A percentile compares a stretch with the other conserved stretches of the same genome.
phyloP scores from a whole-genome alignment of 2,888 invertebrate species.

The Aspidiotus destructor region DNA sequence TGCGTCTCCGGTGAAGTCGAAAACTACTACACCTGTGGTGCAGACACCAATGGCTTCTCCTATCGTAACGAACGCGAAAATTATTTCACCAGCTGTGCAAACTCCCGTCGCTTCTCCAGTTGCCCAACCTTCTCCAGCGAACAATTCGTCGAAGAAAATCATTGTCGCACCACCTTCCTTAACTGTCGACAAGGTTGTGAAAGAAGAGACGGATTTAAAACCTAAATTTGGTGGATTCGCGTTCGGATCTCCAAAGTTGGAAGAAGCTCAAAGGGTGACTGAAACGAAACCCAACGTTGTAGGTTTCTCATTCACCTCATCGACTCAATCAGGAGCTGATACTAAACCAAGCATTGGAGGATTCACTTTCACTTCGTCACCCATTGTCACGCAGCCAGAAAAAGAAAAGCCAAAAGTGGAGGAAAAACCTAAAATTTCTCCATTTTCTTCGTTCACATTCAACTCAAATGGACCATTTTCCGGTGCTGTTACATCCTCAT shows the following conservation, averaged over 20 bases:
- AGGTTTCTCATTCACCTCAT: background rate
- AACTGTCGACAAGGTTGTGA: background rate
- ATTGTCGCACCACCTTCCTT: background rate
- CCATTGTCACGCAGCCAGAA: constrained; percentile 50
- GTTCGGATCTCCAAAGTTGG: background rate
- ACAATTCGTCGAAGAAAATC: background rate
- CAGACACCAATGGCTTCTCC: background rate
- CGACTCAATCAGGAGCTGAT: constrained; percentile 53
- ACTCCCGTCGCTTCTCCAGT: background rate
- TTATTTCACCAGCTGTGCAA: background rate
- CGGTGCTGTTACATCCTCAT: background rate
- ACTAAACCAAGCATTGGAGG: constrained; percentile 55
- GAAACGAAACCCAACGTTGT: background rate
- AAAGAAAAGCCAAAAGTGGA: constrained; percentile 40
- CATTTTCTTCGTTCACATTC: constrained; percentile 52
- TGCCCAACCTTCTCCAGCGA: too few relatives aligned
- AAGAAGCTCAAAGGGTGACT: background rate
- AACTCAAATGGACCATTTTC: constrained; percentile 29
- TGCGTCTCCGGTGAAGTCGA: background rate
- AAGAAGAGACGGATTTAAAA: background rate
- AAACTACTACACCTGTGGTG: background rate
- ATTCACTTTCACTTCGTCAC: constrained; percentile 58
- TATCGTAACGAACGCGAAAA: background rate
- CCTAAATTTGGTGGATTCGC: constrained; percentile 3
- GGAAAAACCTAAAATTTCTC: constrained; percentile 34